Evolutionary conservation across 1,140 invertebrate genomes (phyloP).

Genomic region (Hermatobates lingyangjiaoensis): DNA sequence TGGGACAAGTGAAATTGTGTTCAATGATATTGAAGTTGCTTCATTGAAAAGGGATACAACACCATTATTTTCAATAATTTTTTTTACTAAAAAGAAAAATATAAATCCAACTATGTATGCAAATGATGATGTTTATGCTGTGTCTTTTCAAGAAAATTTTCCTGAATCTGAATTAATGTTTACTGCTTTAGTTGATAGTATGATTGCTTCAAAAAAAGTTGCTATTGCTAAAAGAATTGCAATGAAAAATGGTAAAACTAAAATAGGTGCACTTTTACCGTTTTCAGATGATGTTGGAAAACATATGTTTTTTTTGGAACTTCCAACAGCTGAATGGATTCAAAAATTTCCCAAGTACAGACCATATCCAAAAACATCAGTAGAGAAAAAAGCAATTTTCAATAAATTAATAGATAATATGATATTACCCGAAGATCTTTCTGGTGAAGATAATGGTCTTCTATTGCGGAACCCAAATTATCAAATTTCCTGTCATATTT

Average conservation of each 20-base stretch:
- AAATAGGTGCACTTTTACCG: slow-evolving; percentile 5
- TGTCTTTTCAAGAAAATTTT: neutral
- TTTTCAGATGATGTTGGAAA: slow-evolving; percentile 11
- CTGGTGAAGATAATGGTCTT: slow-evolving; percentile 1
- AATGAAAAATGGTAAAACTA: slow-evolving; percentile 8
- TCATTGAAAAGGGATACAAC: slow-evolving; percentile 6
- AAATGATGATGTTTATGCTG: slow-evolving; percentile 6
- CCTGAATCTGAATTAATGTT: slow-evolving; percentile 1
- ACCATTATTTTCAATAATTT: slow-evolving; percentile 4
- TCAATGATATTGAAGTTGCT: slow-evolving; percentile 5
- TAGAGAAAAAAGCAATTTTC: neutral
- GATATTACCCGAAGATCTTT: slow-evolving; percentile 1
- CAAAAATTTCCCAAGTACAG: neutral
- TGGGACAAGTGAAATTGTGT: slow-evolving; percentile 1
- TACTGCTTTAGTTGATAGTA: slow-evolving; percentile 7
- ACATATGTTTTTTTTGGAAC: slow-evolving; percentile 9
- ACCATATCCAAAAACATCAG: neutral
- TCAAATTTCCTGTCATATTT: slow-evolving; percentile 2
- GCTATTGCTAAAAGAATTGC: slow-evolving; percentile 7
- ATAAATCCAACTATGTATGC: slow-evolving; percentile 6
- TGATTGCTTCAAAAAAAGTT: slow-evolving; percentile 2
- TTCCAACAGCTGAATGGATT: slow-evolving; percentile 8
- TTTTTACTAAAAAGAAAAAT: neutral
- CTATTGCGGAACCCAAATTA: slow-evolving; percentile 1
- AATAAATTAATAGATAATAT: neutral